phyloP scores from a whole-genome alignment of 2,113 vertebrate genomes.

The Proterorhinus semilunaris region DNA sequence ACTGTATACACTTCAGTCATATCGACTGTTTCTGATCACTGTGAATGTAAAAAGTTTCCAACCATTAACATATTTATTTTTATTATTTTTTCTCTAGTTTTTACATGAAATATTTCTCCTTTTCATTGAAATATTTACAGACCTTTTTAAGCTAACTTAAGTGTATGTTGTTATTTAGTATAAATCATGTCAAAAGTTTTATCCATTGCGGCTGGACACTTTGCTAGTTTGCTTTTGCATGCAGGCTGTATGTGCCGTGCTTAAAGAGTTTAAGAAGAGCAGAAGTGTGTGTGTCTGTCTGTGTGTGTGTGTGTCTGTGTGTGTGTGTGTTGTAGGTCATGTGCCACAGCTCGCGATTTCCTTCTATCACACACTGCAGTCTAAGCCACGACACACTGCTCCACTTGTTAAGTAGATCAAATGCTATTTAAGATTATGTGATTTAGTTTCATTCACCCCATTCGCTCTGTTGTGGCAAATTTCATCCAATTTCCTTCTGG shows the following conservation, averaged over 20 bases:
- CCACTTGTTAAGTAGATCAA: constrained; percentile 52
- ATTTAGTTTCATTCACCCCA: constrained; percentile 54
- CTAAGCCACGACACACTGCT: constrained; percentile 36
- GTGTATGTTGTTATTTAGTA: no score
- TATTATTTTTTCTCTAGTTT: no score
- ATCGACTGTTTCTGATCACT: no score
- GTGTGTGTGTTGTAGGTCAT: constrained; percentile 28
- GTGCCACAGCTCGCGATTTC: constrained; percentile 44
- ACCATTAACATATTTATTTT: no score
- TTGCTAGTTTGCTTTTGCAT: no score
- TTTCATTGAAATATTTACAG: no score
- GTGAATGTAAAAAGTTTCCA: no score
- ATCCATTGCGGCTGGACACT: no score
- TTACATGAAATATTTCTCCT: no score
- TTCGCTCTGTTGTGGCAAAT: constrained; percentile 50
- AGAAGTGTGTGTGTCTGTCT: constrained; percentile 39
- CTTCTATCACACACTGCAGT: constrained; percentile 31
- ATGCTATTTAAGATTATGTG: constrained; percentile 55
- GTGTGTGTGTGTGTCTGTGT: constrained; percentile 16
- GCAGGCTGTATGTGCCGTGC: background rate
- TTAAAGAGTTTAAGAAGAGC: constrained; percentile 23
- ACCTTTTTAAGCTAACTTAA: no score
- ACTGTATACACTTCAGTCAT: no score
- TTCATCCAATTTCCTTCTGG: constrained; percentile 56
- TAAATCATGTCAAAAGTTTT: no score